phyloP scores from a whole-genome alignment of 2,113 vertebrate species.

The Merops nubicus region DNA sequence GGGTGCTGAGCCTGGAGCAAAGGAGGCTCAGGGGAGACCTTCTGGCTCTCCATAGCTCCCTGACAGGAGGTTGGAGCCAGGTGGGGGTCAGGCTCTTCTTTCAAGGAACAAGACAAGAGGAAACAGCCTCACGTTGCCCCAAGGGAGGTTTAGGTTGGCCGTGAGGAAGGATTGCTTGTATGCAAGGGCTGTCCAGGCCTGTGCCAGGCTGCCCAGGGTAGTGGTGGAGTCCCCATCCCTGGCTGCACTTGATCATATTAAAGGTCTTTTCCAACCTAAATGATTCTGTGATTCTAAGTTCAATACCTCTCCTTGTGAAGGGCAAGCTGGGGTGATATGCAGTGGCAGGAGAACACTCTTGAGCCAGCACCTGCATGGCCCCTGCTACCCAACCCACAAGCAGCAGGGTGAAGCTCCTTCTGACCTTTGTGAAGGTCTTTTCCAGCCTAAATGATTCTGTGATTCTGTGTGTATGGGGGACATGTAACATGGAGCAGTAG shows the following conservation, averaged over 20 bases:
- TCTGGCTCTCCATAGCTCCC: not conserved
- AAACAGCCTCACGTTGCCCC: not conserved
- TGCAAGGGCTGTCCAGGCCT: not conserved
- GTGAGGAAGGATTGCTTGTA: too few relatives aligned
- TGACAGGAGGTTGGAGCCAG: not conserved
- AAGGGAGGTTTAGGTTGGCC: too few relatives aligned
- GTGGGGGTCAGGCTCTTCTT: too few relatives aligned
- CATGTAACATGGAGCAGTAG: rapidly evolving
- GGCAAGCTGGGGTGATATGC: rapidly evolving
- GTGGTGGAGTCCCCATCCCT: not conserved
- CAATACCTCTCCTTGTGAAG: not conserved
- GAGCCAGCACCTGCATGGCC: not conserved
- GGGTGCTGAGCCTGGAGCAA: not conserved
- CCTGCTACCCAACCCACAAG: rapidly evolving
- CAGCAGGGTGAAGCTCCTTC: rapidly evolving
- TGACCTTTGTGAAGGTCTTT: not conserved
- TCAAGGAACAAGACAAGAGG: too few relatives aligned
- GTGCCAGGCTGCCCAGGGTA: not conserved
- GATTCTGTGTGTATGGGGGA: not conserved
- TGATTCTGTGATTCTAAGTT: not conserved
- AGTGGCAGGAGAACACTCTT: not conserved
- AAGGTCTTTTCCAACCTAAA: not conserved
- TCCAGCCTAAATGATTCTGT: not conserved
- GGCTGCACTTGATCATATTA: not conserved
- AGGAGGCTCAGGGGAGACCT: not conserved